These are phyloP conservation scores for Netta rufina DNA, from an alignment of 2,797 vertebrate genomes.

Conservation along the genomic window DNA sequence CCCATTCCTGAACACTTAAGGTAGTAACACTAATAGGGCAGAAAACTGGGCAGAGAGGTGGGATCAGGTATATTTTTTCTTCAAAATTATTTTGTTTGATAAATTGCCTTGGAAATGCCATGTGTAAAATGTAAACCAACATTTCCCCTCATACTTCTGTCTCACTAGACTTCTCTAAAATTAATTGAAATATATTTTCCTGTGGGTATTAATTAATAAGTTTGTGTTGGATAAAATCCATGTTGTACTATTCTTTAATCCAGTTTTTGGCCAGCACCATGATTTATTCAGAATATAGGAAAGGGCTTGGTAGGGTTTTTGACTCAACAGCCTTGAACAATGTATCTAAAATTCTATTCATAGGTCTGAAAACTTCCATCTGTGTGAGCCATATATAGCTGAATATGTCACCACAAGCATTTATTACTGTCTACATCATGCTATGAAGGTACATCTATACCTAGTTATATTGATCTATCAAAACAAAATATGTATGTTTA, in stretches of 20 bases:
- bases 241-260: conserved; percentile 5
- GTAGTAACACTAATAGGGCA: not conserved
- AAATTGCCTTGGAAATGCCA: conserved; percentile 36
- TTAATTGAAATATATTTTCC: not conserved
- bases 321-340: not conserved
- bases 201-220: conserved; percentile 10
- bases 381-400: not conserved
- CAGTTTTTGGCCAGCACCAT: conserved; percentile 4
- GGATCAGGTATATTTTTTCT: not conserved
- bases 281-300: conserved; percentile 41
- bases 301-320: not conserved
- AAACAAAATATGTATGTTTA: not conserved
- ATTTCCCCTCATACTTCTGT: not conserved
- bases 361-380: not conserved
- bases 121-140: conserved; percentile 42
- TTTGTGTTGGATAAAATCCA: conserved; percentile 40
- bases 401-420: not conserved
- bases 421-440: not conserved
- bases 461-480: not conserved
- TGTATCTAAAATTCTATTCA: not conserved
- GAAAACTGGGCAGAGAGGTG: not conserved
- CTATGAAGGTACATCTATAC: not conserved
- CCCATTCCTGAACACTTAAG: not conserved
- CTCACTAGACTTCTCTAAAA: not conserved
- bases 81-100: conserved; percentile 23